phyloP scores from a whole-genome alignment of 2,797 vertebrate genomes.

The Cryptoblepharus egeriae region DNA sequence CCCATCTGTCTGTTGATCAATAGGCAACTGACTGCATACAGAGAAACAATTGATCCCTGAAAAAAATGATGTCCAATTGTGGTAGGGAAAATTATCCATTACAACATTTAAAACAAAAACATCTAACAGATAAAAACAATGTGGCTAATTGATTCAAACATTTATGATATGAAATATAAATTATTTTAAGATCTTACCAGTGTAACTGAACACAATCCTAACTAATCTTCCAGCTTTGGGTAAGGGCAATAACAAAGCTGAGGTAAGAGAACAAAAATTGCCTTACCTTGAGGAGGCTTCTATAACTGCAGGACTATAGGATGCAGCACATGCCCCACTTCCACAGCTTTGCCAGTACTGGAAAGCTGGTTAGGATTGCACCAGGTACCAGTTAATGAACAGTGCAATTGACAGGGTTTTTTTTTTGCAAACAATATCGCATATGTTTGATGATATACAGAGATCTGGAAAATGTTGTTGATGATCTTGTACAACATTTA shows the following conservation, averaged over 20 bases:
- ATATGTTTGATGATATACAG: slow-evolving; percentile 65
- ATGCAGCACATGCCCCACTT: no score
- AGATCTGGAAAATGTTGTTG: slow-evolving; percentile 62
- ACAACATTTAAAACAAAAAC: slow-evolving; percentile 40
- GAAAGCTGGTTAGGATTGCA: no score
- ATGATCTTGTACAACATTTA: slow-evolving; percentile 69
- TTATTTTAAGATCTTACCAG: slow-evolving; percentile 49
- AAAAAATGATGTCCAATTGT: slow-evolving; percentile 38
- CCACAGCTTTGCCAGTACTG: no score
- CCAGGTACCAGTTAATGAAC: slow-evolving; percentile 52
- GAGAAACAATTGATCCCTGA: slow-evolving; percentile 51
- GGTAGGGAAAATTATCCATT: slow-evolving; percentile 31
- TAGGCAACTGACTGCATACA: slow-evolving; percentile 47
- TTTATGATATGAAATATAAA: slow-evolving; percentile 50
- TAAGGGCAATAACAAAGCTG: no score
- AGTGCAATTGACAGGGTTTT: slow-evolving; percentile 62
- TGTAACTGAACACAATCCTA: no score
- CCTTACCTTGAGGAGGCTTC: no score
- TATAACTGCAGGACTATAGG: no score
- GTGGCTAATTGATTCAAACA: slow-evolving; percentile 42
- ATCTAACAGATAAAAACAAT: slow-evolving; percentile 44
- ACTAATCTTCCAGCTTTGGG: no score
- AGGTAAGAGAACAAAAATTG: no score
- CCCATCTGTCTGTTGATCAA: slow-evolving; percentile 35
- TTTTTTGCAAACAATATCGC: slow-evolving; percentile 60